phyloP scores from a whole-genome alignment of 2,797 vertebrate genomes.

The Pogonophryne albipinna region DNA sequence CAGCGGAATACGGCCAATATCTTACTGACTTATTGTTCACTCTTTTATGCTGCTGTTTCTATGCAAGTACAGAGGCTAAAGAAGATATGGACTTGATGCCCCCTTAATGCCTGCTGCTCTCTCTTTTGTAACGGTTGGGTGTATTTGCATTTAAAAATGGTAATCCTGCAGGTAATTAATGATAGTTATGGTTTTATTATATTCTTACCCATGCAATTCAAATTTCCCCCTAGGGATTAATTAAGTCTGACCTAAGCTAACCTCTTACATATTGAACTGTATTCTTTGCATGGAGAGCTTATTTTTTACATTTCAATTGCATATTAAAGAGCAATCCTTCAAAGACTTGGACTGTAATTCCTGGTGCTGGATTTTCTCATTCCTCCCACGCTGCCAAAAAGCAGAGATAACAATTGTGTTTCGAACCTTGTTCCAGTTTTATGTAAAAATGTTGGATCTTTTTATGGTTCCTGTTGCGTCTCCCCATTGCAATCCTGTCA shows the following conservation, averaged over 20 bases:
- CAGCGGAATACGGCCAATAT: background rate
- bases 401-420: constrained; percentile 24
- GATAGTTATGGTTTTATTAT: constrained; percentile 10
- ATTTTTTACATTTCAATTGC: constrained; percentile 23
- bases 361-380: constrained; percentile 16
- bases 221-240: constrained; percentile 5
- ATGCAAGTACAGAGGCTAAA: background rate
- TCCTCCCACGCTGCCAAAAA: constrained; percentile 25
- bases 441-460: constrained; percentile 8
- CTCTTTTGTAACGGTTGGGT: background rate
- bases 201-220: constrained; percentile 13
- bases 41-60: background rate
- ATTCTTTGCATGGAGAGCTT: background rate
- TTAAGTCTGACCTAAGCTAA: constrained; percentile 8
- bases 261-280: background rate
- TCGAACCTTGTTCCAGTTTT: constrained; percentile 16
- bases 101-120: constrained; percentile 5
- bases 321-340: constrained; percentile 16
- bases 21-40: background rate
- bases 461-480: constrained; percentile 3
- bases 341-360: constrained; percentile 5
- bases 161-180: constrained; percentile 2
- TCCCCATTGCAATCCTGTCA: constrained; percentile 4
- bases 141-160: background rate
- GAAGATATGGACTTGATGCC: background rate